Evolutionary conservation across 2,888 invertebrate species (phyloP).

Genomic region (Rhamnusium bicolor): DNA sequence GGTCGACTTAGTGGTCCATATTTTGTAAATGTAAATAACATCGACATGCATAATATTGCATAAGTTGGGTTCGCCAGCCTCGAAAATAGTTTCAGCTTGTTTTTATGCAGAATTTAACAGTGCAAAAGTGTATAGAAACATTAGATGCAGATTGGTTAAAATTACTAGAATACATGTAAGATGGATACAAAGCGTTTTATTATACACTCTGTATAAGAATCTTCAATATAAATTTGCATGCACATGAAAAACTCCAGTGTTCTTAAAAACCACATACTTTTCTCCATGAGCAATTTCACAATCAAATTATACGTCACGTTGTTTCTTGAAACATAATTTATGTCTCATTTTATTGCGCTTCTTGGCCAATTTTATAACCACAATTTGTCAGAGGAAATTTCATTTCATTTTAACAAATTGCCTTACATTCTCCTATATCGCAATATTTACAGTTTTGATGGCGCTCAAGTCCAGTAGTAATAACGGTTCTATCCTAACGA

Average conservation of each 20-base stretch:
- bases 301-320: not conserved
- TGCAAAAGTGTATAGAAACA: no score
- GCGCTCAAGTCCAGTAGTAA: not conserved
- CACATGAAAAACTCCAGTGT: not conserved
- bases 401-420: constrained; percentile 1
- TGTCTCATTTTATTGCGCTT: not conserved
- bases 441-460: constrained; percentile 20
- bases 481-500: not conserved
- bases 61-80: no score
- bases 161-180: no score
- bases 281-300: not conserved
- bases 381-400: not conserved
- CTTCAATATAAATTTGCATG: not conserved
- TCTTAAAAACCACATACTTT: not conserved
- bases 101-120: no score
- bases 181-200: no score
- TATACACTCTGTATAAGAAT: no score
- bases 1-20: no score
- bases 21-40: no score
- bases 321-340: not conserved
- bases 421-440: constrained; percentile 5
- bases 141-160: no score
- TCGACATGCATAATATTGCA: no score
- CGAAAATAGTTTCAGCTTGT: no score
- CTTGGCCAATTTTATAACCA: not conserved